These are phyloP conservation scores for Sesamia nonagrioides DNA, from an alignment of 1,140 invertebrate genomes.

Conservation along the genomic window DNA sequence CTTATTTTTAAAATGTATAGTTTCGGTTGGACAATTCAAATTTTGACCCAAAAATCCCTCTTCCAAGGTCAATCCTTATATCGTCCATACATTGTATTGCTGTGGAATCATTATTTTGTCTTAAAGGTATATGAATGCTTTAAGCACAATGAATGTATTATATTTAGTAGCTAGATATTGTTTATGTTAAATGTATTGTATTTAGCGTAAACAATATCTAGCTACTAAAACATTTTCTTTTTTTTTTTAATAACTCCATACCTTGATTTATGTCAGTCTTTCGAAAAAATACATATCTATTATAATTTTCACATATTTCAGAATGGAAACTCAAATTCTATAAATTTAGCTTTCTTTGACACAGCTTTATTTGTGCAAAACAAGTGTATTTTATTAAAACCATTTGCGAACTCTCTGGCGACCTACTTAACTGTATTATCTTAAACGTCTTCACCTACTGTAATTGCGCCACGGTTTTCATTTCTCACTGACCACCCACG, in stretches of 20 bases:
- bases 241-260: background rate
- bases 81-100: no score
- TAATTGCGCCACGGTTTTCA: constrained; percentile 69
- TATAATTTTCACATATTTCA: background rate
- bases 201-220: background rate
- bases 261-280: background rate
- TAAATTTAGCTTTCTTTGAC: background rate
- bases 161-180: no score
- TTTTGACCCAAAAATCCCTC: background rate
- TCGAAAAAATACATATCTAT: background rate
- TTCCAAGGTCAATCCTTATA: background rate
- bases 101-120: no score
- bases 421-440: constrained; percentile 75
- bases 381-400: constrained; percentile 41
- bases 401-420: constrained; percentile 58
- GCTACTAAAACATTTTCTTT: background rate
- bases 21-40: constrained; percentile 4
- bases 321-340: background rate
- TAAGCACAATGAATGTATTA: no score
- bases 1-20: constrained; percentile 19
- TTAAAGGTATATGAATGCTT: no score
- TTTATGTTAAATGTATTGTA: no score
- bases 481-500: constrained; percentile 76
- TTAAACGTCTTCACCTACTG: constrained; percentile 65
- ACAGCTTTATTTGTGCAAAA: constrained; percentile 46